Evolutionary conservation across 2,113 vertebrate species (phyloP), one percentile per base, ranked within the genome.

Genomic region (Empidonax alnorum): DNA sequence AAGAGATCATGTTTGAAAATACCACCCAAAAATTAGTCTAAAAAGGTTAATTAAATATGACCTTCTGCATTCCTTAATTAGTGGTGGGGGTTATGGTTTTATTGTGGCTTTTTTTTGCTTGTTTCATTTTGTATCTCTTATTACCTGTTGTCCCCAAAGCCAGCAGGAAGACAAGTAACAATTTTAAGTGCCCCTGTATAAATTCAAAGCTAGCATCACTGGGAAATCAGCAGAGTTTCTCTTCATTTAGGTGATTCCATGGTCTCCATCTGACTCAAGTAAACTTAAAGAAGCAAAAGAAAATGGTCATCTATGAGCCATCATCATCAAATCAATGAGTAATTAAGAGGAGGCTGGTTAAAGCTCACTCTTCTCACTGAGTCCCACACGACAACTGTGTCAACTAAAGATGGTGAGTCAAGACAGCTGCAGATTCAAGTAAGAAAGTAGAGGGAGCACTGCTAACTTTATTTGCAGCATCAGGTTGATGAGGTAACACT

Each of bases 61-160:
- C 33, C 25, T 71, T 9, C 8, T 86, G 27, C 16, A 44, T 77
- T 85, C 46, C 23, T 73, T 62, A 47, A 19, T 12, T 31, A 44
- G 25, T 28, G 12, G 7, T 5, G 7, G 5, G 12, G 4, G 15
- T 1, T 8, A 24, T 37, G 8, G 7, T 19, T 37, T 66, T 6
- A 1, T 3, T 84, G 52, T 69, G 9, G 11, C 23, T 12, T 62
- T 12, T 3, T 3, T n/a, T 67, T 62, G 8, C 3, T 24, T 58
- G 7, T 7, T 39, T n/a, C 3, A 3, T 14, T 50, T 91, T 47
- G 69, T 21, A 23, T 41, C 24, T 83, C 28, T 46, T 68, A 50
- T 25, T 4, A 59, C 4, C 15, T 88, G 16, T 16, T 49, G 23
- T 53, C 9, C 25, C 14, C 42, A 85, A 92, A 90, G 41, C 14